phyloP scores from a whole-genome alignment of 2,797 vertebrate species.

The Dendrocincla fuliginosa region DNA sequence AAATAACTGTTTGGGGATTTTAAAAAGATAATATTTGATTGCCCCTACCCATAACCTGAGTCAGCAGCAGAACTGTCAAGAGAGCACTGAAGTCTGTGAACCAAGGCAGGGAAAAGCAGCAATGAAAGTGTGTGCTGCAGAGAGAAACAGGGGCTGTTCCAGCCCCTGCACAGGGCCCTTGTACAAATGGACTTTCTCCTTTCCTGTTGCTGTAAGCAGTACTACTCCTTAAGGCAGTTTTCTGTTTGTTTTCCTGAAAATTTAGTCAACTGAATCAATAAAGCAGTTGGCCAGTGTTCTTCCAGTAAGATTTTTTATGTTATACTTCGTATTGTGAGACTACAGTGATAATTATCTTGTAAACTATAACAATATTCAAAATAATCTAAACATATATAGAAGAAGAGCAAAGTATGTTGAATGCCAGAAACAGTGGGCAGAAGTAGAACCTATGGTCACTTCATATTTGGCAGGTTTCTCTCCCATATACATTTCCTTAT shows the following conservation, averaged over 20 bases:
- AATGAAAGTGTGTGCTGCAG: not conserved
- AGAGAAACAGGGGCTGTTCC: not conserved
- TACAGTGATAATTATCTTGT: not conserved
- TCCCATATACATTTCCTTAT: not conserved
- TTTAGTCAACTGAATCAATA: not conserved
- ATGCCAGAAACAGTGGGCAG: not conserved
- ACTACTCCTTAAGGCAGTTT: not conserved
- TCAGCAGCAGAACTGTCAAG: rapidly evolving
- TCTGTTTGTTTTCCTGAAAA: not conserved
- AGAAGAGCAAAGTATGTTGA: not conserved
- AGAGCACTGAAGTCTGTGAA: not conserved
- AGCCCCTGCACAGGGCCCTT: not conserved
- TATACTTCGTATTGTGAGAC: not conserved
- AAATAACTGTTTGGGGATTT: not conserved
- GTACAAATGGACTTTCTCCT: not conserved
- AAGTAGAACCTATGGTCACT: not conserved
- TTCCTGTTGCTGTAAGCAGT: not conserved
- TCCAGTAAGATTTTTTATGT: not conserved
- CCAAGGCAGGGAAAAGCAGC: not conserved
- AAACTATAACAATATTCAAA: not conserved
- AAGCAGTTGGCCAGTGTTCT: not conserved
- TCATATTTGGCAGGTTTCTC: not conserved
- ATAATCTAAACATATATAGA: not conserved
- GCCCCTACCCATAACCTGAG: rapidly evolving
- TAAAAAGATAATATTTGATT: not conserved